Conservation (phyloP, 2,888 invertebrate species). For the Coenonympha arcania region DNA sequence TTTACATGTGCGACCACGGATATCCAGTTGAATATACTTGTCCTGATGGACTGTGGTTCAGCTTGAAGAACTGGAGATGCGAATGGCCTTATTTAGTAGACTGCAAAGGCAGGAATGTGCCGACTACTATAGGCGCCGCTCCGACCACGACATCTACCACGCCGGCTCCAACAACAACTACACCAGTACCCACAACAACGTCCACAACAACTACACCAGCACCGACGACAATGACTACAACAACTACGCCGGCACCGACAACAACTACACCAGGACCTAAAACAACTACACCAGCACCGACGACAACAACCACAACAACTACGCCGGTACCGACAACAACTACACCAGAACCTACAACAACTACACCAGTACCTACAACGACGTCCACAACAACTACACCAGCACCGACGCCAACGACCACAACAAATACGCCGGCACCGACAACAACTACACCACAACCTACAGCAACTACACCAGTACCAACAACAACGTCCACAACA, state of each 20-base stretch:
- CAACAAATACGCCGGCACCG: neutral
- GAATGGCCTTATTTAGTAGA: slow-evolving; percentile 77
- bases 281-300: slow-evolving; percentile 1
- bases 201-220: neutral
- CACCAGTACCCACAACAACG: slow-evolving; percentile 26
- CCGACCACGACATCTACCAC: neutral
- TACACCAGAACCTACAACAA: slow-evolving; percentile 5
- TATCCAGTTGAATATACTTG: slow-evolving; percentile 74
- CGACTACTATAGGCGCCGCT: slow-evolving; percentile 27
- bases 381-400: slow-evolving; percentile 17
- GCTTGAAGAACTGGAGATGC: slow-evolving; percentile 70
- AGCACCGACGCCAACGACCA: neutral
- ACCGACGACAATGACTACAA: neutral
- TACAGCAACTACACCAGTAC: neutral
- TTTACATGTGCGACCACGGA: slow-evolving; percentile 79
- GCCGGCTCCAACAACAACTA: slow-evolving; percentile 24
- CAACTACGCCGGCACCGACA: neutral
- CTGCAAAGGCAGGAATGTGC: slow-evolving; percentile 61
- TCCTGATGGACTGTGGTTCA: slow-evolving; percentile 72
- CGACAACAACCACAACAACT: slow-evolving; percentile 20
- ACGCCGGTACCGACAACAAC: slow-evolving; percentile 21
- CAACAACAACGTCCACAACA: neutral
- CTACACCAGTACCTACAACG: slow-evolving; percentile 13
- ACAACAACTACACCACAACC: neutral
- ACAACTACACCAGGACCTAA: neutral